A percentile compares a stretch with the other conserved stretches of the same genome.
Conservation (phyloP, 2,797 vertebrate genomes). For the Tachyglossus aculeatus region DNA sequence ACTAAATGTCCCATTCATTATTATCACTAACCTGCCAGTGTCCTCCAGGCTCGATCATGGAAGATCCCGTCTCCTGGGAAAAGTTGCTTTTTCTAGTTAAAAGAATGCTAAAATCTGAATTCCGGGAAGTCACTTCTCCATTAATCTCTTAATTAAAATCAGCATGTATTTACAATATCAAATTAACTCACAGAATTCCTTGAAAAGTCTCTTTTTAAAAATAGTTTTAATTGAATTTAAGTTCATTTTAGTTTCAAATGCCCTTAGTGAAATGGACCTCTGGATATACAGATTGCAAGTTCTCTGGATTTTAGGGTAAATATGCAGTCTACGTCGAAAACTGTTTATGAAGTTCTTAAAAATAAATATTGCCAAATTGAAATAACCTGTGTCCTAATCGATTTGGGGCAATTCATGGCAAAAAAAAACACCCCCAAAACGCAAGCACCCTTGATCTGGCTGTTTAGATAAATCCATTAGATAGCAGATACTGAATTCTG, state of each 20-base stretch:
- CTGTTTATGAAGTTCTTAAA: slow-evolving; percentile 14
- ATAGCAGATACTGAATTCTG: slow-evolving; percentile 27
- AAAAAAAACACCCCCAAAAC: not conserved
- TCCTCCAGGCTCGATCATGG: too few species aligned
- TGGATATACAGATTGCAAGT: not conserved
- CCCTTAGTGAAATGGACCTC: not conserved
- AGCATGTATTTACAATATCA: not conserved
- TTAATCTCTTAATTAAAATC: not conserved
- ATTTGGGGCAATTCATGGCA: slow-evolving; percentile 15
- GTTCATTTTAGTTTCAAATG: slow-evolving; percentile 2
- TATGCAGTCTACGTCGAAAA: not conserved
- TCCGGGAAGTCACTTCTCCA: too few species aligned
- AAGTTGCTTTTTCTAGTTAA: too few species aligned
- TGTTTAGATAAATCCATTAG: slow-evolving; percentile 36
- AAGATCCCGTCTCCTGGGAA: too few species aligned
- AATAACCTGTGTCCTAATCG: slow-evolving; percentile 1
- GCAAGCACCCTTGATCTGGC: not conserved
- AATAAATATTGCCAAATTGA: slow-evolving; percentile 29
- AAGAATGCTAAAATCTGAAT: too few species aligned
- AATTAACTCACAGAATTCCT: not conserved
- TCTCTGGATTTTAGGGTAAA: slow-evolving; percentile 22
- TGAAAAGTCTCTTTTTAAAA: not conserved
- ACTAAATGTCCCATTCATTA: too few species aligned
- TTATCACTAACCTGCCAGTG: too few species aligned
- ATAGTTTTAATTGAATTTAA: not conserved